Base-by-base conservation (phyloP, 2,888 invertebrate species). In the Watsonalla binaria region DNA sequence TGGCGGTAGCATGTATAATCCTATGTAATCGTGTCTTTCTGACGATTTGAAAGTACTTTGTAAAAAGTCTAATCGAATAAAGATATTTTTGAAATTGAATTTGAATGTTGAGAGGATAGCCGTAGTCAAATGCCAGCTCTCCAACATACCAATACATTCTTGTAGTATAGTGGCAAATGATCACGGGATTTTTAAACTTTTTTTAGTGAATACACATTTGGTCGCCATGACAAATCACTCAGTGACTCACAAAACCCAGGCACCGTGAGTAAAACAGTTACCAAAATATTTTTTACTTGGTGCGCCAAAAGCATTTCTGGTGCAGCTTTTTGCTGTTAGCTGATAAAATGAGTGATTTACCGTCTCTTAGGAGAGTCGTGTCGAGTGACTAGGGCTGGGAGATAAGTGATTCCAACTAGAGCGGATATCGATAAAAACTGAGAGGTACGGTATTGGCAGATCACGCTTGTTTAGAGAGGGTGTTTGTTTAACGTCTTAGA, bases 221-320 rank as follows among this genome's bases (percentile, higher is more conserved):
- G 42, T 11, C 42, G 42, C 9, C 9, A 5, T 11, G 42, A 42
- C 42, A 42, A 42, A 6, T 42, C 42, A 42, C 42, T 42, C 42
- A 42, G 11, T 42, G 42, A 42, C 42, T 11, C 42, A 42, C 42
- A 11, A 42, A 42, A 8, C 42, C 42, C 42, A 42, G 42, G 11
- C 42, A 11, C 5, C 42, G 42, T 42, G 42, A 42, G 9, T 42
- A 42, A n/a, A n/a, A 42, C 9, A 42, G 42, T 42, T 11, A 42
- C 42, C 42, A 42, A 11, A 48, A 51, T 54, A 45, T 48, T 54
- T 14, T 48, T 51, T 34, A 24, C 24, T 13, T 33, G 14, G 39
- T 52, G 45, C 15, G 45, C 33, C 48, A 51, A 59, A 59, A 55
- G 46, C 53, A 53, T 54, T 54, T 59, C 52, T 45, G 50, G 46